These are phyloP conservation scores for Drosophila falleni DNA, from an alignment of 2,888 invertebrate genomes.

Conservation along the genomic window DNA sequence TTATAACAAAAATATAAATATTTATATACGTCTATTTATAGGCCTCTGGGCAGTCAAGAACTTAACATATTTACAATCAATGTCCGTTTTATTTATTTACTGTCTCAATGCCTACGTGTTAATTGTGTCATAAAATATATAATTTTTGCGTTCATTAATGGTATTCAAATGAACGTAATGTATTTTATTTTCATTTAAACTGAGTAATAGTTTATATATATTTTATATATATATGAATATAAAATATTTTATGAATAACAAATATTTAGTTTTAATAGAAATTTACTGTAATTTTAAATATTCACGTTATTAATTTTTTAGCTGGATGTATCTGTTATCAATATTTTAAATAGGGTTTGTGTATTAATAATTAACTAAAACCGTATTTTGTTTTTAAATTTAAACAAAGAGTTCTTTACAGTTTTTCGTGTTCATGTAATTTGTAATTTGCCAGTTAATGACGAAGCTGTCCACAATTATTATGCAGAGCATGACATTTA, in stretches of 20 bases:
- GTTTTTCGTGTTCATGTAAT: no score
- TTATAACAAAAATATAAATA: background rate
- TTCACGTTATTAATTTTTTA: no score
- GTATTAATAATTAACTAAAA: background rate
- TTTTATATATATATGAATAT: no score
- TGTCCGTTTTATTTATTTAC: background rate
- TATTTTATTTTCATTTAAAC: background rate
- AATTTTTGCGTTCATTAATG: background rate
- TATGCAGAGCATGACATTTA: conserved; percentile 33
- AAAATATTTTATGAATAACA: no score
- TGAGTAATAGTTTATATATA: background rate
- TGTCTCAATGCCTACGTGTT: conserved; percentile 3
- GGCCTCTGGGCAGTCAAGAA: background rate
- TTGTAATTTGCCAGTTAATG: background rate
- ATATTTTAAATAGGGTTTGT: no score
- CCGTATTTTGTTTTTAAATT: background rate
- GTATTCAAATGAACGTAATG: background rate
- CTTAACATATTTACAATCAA: background rate
- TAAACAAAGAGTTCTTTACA: background rate
- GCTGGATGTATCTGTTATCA: no score
- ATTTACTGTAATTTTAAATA: no score
- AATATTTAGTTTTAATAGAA: background rate
- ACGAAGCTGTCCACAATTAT: conserved; percentile 1
- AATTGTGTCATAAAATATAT: conserved; percentile 11
- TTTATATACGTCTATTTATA: background rate